Conservation (phyloP, 37 sponge, comb jelly and placozoan genomes). For the Haliclona indistincta region DNA sequence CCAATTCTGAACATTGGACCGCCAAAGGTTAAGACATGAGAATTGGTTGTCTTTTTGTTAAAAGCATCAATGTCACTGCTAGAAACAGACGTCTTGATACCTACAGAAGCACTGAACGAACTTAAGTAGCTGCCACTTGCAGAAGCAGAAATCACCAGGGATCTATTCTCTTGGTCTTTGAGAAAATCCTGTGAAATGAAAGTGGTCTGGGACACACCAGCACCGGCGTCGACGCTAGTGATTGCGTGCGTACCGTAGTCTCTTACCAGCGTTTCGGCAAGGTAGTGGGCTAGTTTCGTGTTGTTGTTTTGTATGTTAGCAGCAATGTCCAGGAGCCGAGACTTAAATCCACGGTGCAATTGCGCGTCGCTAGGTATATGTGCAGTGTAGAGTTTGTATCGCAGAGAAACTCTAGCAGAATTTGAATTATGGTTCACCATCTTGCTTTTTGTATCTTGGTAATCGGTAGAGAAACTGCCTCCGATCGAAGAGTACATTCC, state of each 20-base stretch:
- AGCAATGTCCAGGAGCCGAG: conserved; percentile 68
- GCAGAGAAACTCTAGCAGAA: conserved; percentile 54
- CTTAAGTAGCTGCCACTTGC: conserved; percentile 51
- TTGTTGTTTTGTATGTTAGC: conserved; percentile 63
- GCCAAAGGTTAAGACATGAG: conserved; percentile 59
- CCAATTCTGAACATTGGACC: conserved; percentile 64
- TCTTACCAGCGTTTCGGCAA: conserved; percentile 60
- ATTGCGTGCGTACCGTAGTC: conserved; percentile 80
- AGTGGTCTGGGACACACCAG: conserved; percentile 45
- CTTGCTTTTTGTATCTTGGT: conserved; percentile 36
- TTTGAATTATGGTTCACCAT: conserved; percentile 30
- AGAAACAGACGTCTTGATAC: not conserved
- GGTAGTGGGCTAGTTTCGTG: conserved; percentile 47
- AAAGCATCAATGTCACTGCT: not conserved
- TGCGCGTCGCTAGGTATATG: conserved; percentile 37
- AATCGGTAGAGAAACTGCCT: conserved; percentile 60
- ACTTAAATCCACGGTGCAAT: conserved; percentile 51
- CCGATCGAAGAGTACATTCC: conserved; percentile 38
- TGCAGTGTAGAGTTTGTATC: conserved; percentile 43
- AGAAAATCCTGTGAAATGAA: not conserved
- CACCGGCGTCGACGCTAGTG: conserved; percentile 66
- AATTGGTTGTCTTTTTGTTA: conserved; percentile 33
- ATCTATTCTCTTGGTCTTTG: not conserved
- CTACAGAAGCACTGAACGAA: conserved; percentile 16
- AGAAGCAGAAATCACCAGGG: conserved; percentile 26